Percentiles rank a stretch among this genome's conserved stretches.
Evolutionary conservation across 2,797 vertebrate species (phyloP).

Genomic region (Gymnodraco acuticeps): DNA sequence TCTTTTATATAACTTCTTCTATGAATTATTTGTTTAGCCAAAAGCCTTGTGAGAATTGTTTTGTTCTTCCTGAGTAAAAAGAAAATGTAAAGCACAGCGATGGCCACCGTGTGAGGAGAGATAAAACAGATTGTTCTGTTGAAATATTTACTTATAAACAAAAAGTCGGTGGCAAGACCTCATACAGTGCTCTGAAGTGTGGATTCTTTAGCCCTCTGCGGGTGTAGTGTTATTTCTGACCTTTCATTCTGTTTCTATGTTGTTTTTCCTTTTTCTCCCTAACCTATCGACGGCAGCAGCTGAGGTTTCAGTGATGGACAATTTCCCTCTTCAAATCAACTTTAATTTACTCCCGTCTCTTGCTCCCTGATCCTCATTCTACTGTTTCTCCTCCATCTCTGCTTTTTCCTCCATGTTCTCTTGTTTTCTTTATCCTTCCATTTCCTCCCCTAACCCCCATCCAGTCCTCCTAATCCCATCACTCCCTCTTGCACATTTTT

Average conservation of each 20-base stretch:
- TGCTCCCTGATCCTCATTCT: background rate
- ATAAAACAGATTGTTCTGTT: slow-evolving; percentile 44
- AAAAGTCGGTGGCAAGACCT: slow-evolving; percentile 1
- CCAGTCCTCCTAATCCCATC: slow-evolving; percentile 16
- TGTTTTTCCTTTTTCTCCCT: background rate
- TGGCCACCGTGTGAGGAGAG: slow-evolving; percentile 8
- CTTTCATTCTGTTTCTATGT: slow-evolving; percentile 6
- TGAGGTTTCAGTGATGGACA: slow-evolving; percentile 14
- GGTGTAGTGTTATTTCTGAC: slow-evolving; percentile 32
- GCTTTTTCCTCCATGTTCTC: slow-evolving; percentile 7
- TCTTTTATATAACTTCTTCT: background rate
- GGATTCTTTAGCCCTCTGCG: slow-evolving; percentile 29
- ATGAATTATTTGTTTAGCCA: slow-evolving; percentile 9
- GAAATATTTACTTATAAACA: slow-evolving; percentile 57
- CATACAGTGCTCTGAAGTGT: slow-evolving; percentile 6
- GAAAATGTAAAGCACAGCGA: slow-evolving; percentile 23
- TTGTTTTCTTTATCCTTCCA: background rate
- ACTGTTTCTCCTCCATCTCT: background rate
- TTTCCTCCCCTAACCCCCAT: slow-evolving; percentile 15
- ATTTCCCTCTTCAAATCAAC: slow-evolving; percentile 4
- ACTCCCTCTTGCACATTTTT: slow-evolving; percentile 30
- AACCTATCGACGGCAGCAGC: slow-evolving; percentile 19
- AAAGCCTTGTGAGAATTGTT: slow-evolving; percentile 4
- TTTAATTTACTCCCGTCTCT: background rate
- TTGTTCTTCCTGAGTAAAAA: background rate